Evolutionary conservation across 1,140 invertebrate species (phyloP), one percentile per base, ranked within the genome.

Genomic region (Riptortus pedestris): DNA sequence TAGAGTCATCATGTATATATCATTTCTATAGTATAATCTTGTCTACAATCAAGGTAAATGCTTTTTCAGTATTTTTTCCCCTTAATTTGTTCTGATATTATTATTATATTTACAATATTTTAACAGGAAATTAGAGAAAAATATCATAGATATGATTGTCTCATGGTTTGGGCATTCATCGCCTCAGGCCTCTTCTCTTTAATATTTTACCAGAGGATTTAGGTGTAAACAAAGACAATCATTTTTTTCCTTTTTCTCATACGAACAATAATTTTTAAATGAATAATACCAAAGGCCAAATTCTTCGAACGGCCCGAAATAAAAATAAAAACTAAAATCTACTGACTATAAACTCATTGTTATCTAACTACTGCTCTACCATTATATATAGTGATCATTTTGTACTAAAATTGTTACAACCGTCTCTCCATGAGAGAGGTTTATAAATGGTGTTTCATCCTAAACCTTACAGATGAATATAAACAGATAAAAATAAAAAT

Each of bases 311-410:
- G 22, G 45, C 45, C 45, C n/a, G n/a, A n/a, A n/a, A n/a, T n/a
- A n/a, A n/a, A 47, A 47, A 20, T 2, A 47, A 47, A 2, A 47
- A 4, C 16, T 47, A 47, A 47, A 47, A 47, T 47, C 45, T 47
- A 47, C 45, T 47, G 45, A 47, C 45, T 47, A 47, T 47, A 22
- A 47, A 47, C 45, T 47, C 45, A 22, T 47, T 47, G 45, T 47
- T n/a, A 47, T 47, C 18, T 9, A 22, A n/a, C 22, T 20, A 47
- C 45, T 47, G 22, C 18, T 20, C 45, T 47, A 47, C n/a, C 45
- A n/a, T n/a, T 47, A 47, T 47, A 47, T 47, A 20, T 20, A 20
- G 22, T 20, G 22, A 47, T 47, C 45, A 47, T 47, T 47, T 47
- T 47, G 45, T 47, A 47, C 45, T 47, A 47, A 47, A 47, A 47